These are phyloP conservation scores for Caenorhabditis remanei DNA, from an alignment of 1,140 invertebrate species.

Conservation along the genomic window DNA sequence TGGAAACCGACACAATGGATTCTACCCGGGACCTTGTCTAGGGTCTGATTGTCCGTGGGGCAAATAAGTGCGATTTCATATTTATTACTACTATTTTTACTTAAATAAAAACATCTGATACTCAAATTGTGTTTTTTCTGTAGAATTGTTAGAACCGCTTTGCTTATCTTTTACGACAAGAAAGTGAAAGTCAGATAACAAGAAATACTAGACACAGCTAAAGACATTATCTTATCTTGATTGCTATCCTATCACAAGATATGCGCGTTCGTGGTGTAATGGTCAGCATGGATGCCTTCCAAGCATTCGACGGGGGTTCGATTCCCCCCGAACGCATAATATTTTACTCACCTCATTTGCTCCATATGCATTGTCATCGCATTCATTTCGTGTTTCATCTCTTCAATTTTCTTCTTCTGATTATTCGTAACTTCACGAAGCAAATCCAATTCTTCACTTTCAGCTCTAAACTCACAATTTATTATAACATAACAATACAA, in stretches of 20 bases:
- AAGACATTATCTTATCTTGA: too few relatives aligned
- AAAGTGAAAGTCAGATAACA: too few relatives aligned
- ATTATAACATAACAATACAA: not conserved
- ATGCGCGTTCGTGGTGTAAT: slow-evolving; percentile 77
- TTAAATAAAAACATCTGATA: too few relatives aligned
- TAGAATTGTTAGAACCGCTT: too few relatives aligned
- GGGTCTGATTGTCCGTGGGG: not conserved
- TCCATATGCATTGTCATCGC: slow-evolving; percentile 58
- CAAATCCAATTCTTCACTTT: slow-evolving; percentile 46
- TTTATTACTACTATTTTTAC: too few relatives aligned
- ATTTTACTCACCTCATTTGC: slow-evolving; percentile 39
- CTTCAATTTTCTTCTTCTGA: slow-evolving; percentile 62
- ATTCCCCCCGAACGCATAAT: slow-evolving; percentile 74
- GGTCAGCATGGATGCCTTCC: slow-evolving; percentile 80
- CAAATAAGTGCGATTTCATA: slow-evolving; percentile 40
- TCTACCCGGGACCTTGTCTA: not conserved
- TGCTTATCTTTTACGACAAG: too few relatives aligned
- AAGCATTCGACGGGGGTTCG: slow-evolving; percentile 79
- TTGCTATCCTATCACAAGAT: too few relatives aligned
- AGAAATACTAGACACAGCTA: too few relatives aligned
- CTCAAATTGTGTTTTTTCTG: too few relatives aligned
- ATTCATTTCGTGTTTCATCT: slow-evolving; percentile 54
- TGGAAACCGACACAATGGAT: slow-evolving; percentile 12
- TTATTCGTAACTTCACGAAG: slow-evolving; percentile 49
- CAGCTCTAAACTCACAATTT: not conserved